Evolutionary conservation across 1,140 invertebrate species (phyloP).

Genomic region (Bombus consobrinus): DNA sequence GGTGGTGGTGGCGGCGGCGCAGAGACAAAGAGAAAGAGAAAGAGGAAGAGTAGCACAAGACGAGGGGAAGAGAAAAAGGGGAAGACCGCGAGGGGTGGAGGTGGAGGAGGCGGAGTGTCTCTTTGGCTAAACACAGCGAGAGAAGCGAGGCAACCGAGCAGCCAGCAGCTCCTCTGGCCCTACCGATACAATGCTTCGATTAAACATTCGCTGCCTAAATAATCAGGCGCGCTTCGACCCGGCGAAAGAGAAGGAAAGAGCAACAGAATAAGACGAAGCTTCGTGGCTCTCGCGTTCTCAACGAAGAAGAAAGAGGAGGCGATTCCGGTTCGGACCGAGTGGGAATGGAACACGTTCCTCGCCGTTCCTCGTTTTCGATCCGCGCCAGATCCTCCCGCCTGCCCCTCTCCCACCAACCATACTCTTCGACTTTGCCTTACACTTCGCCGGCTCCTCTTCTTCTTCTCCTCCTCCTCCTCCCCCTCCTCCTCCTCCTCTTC

Average conservation of each 20-base stretch:
- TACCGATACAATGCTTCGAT: slow-evolving; percentile 82
- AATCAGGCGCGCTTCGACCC: slow-evolving; percentile 76
- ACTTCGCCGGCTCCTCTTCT: slow-evolving; percentile 40
- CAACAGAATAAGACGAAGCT: slow-evolving; percentile 34
- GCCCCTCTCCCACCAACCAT: slow-evolving; percentile 4
- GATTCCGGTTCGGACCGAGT: slow-evolving; percentile 74
- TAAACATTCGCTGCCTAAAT: slow-evolving; percentile 83
- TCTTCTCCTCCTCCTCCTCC: background rate
- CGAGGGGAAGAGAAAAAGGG: slow-evolving; percentile 26
- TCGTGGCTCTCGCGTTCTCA: background rate
- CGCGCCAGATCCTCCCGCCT: slow-evolving; percentile 55
- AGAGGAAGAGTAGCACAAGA: slow-evolving; percentile 4
- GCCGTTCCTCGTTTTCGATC: slow-evolving; percentile 70
- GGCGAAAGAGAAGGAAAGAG: slow-evolving; percentile 56
- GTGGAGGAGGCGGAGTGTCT: slow-evolving; percentile 57
- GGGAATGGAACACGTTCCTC: slow-evolving; percentile 72
- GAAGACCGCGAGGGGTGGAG: slow-evolving; percentile 38
- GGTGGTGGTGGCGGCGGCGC: slow-evolving; percentile 26
- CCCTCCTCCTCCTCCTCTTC: slow-evolving; percentile 19
- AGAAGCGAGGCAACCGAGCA: slow-evolving; percentile 41
- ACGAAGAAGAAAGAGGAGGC: slow-evolving; percentile 48
- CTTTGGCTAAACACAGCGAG: slow-evolving; percentile 66
- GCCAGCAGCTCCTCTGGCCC: slow-evolving; percentile 62
- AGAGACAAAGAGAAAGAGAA: slow-evolving; percentile 34
- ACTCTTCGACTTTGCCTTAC: slow-evolving; percentile 49